Evolutionary conservation across 1,140 invertebrate genomes (phyloP).

Genomic region (Apis dorsata): DNA sequence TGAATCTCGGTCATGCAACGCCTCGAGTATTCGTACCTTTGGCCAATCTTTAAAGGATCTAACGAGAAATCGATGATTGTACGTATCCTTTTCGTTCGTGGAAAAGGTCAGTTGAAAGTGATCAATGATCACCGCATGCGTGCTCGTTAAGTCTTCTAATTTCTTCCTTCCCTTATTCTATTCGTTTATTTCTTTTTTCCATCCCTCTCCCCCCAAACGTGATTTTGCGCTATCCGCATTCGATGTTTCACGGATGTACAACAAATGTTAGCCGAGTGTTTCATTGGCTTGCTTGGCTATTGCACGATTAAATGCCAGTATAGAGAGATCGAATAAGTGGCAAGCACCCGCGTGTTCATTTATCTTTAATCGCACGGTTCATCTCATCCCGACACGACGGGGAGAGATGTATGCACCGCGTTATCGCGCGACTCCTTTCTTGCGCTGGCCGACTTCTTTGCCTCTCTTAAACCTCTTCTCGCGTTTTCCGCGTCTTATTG

Average conservation of each 20-base stretch:
- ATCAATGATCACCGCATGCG: background rate
- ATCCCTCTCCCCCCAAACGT: too few relatives aligned
- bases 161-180: background rate
- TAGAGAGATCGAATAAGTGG: conserved; percentile 44
- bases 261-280: background rate
- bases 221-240: background rate
- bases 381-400: conserved; percentile 44
- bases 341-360: conserved; percentile 25
- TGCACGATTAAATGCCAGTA: background rate
- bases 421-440: conserved; percentile 47
- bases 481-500: conserved; percentile 43
- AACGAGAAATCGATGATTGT: conserved; percentile 23
- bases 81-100: background rate
- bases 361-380: conserved; percentile 45
- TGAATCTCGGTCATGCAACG: background rate
- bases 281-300: background rate
- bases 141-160: background rate
- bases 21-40: conserved; percentile 5
- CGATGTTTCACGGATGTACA: background rate
- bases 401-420: conserved; percentile 37
- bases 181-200: background rate
- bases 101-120: conserved; percentile 28
- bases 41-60: background rate
- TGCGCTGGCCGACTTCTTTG: conserved; percentile 41
- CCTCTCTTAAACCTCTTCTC: conserved; percentile 20